Evolutionary conservation across 2,888 invertebrate genomes (phyloP).

Genomic region (Coleophora deauratella): DNA sequence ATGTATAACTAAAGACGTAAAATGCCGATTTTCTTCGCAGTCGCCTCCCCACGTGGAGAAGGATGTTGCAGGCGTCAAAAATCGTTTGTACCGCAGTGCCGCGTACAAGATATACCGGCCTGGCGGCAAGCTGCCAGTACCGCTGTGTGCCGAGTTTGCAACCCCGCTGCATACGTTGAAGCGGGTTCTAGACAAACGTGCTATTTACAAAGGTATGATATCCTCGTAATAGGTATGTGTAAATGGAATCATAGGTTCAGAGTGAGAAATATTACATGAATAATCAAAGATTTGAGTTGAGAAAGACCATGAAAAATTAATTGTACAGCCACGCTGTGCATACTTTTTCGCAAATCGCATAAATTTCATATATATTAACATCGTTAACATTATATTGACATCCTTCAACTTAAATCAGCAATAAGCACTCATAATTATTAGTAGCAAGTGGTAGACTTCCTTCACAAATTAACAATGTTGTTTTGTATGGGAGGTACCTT

Average conservation of each 20-base stretch:
- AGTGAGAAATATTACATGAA: not conserved
- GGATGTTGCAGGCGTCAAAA: constrained; percentile 74
- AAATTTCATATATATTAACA: no score
- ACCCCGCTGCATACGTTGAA: constrained; percentile 76
- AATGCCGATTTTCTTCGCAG: constrained; percentile 35
- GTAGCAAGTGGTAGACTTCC: no score
- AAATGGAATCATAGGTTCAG: no score
- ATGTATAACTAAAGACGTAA: no score
- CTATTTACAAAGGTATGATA: constrained; percentile 31
- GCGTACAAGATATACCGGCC: constrained; percentile 72
- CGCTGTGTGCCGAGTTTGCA: constrained; percentile 76
- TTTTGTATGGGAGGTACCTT: no score
- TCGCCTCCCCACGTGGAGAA: constrained; percentile 53
- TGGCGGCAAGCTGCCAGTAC: constrained; percentile 35
- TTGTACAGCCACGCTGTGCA: no score
- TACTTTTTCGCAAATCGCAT: no score
- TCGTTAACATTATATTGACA: no score
- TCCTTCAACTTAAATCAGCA: no score
- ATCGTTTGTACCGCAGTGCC: constrained; percentile 73
- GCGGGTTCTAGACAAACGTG: constrained; percentile 41
- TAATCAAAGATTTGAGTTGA: not conserved
- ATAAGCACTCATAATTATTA: no score
- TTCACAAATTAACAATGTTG: no score
- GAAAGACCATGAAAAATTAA: no score
- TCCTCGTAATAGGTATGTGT: not conserved